Conservation (phyloP, 2,113 vertebrate genomes). For the Sisor rabdophorus region DNA sequence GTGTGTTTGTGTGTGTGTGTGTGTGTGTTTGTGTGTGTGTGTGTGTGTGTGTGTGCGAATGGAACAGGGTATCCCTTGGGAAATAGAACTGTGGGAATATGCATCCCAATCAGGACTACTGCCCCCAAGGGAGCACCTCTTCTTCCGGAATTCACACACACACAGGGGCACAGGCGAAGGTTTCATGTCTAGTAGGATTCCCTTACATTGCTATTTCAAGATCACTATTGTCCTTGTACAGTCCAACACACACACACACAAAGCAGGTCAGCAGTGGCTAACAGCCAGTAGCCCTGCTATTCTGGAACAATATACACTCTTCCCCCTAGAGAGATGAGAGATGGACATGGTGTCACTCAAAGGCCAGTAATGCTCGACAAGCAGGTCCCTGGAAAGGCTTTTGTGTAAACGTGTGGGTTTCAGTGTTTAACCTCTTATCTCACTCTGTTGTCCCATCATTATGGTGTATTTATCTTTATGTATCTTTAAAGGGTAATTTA, state of each 20-base stretch:
- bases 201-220: neutral
- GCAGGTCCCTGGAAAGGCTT: constrained; percentile 16
- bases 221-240: neutral
- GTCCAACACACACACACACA: constrained; percentile 4
- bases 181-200: constrained; percentile 14
- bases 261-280: neutral
- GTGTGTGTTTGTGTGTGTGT: no score
- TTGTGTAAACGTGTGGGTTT: constrained; percentile 22
- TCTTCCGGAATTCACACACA: constrained; percentile 45
- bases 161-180: neutral
- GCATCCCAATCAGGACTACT: constrained; percentile 46
- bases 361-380: constrained; percentile 8
- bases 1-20: constrained; percentile 42
- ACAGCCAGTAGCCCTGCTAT: neutral
- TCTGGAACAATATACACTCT: constrained; percentile 10
- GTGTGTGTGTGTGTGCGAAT: no score
- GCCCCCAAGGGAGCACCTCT: constrained; percentile 51
- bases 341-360: constrained; percentile 30
- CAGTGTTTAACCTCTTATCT: neutral
- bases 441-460: neutral
- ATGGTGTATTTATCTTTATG: neutral
- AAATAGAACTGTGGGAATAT: constrained; percentile 58
- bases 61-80: constrained; percentile 45
- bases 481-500: no score
- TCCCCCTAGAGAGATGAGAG: constrained; percentile 26